Base-by-base conservation (phyloP, 2,797 vertebrate species). In the Rhynchonycteris naso region DNA sequence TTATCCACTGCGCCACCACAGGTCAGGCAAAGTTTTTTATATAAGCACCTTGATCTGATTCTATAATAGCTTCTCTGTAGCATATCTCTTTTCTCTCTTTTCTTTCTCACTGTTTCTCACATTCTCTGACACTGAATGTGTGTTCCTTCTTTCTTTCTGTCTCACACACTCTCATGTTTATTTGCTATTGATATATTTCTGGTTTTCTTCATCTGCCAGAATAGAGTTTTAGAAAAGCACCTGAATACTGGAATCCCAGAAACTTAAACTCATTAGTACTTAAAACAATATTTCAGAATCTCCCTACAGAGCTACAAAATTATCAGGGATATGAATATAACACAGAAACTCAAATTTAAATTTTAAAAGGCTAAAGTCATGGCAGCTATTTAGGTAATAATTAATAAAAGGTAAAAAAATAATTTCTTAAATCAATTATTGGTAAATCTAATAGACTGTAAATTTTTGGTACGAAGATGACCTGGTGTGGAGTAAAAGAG, bases 201-300 rank as follows among this genome's bases (percentile, higher is more conserved):
- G 76, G 97, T 91, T 98, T 97, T 96, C 95, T 96, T 95, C 93
- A 96, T 98, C 96, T 97, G 59, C 91, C 96, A 63, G n/a, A 96
- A 95, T 97, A 92, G 95, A 96, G 61, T 80, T 80, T 50, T 14
- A 2, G 24, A 83, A 47, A 96, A 96, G 96, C 90, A 97, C 97
- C 95, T 97, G 91, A 92, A 94, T 93, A 95, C 94, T 95, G 96
- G 94, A 96, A 96, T 96, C 97, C 88, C 96, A 97, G 82, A 97
- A 96, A 89, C 95, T 97, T 96, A 96, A 98, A 96, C 93, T 97
- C 94, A 97, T 90, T 14, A 50, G 72, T 88, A 96, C 88, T 96
- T 96, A 93, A 93, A 88, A 96, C 95, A 96, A 92, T 26, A 16
- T 95, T 98, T 97, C 95, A 84, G 72, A 72, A 96, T 97, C 92